Percentiles rank a stretch among this genome's conserved stretches.
These are phyloP conservation scores for Bactericera cockerelli DNA, from an alignment of 1,140 invertebrate species.

Conservation along the genomic window DNA sequence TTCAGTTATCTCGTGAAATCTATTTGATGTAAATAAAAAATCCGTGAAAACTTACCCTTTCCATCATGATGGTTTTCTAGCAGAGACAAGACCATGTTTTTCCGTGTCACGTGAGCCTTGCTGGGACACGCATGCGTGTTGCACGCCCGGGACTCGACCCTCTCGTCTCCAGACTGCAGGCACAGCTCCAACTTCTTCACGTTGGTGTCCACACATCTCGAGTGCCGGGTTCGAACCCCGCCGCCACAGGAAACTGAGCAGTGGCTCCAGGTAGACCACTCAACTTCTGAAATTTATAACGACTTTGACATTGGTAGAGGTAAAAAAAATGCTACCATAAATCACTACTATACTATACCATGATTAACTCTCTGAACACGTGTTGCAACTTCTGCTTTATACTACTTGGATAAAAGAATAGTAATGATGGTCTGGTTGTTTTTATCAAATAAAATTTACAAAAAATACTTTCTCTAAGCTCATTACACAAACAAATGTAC, in stretches of 20 bases:
- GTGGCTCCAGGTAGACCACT: constrained; percentile 23
- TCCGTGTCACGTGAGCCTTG: not conserved
- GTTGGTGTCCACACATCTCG: constrained; percentile 19
- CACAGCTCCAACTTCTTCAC: constrained; percentile 19
- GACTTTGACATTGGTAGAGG: too few species aligned
- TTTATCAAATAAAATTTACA: too few species aligned
- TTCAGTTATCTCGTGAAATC: too few species aligned
- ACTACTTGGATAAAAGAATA: too few species aligned
- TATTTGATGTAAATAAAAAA: too few species aligned
- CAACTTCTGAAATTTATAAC: constrained; percentile 21
- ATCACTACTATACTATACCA: too few species aligned
- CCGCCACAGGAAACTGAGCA: constrained; percentile 22
- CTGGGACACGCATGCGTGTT: constrained; percentile 14
- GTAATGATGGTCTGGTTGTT: too few species aligned
- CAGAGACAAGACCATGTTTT: not conserved
- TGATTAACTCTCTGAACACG: too few species aligned
- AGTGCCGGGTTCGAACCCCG: constrained; percentile 20
- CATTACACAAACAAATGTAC: too few species aligned
- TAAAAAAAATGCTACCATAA: too few species aligned
- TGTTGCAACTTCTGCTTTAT: too few species aligned
- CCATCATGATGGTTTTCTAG: not conserved
- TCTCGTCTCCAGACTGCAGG: constrained; percentile 19
- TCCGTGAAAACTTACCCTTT: not conserved
- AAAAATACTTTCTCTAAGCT: too few species aligned
- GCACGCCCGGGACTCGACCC: constrained; percentile 21